These are phyloP conservation scores for Anisognathus igniventris DNA, from an alignment of 2,797 vertebrate genomes.

Conservation along the genomic window DNA sequence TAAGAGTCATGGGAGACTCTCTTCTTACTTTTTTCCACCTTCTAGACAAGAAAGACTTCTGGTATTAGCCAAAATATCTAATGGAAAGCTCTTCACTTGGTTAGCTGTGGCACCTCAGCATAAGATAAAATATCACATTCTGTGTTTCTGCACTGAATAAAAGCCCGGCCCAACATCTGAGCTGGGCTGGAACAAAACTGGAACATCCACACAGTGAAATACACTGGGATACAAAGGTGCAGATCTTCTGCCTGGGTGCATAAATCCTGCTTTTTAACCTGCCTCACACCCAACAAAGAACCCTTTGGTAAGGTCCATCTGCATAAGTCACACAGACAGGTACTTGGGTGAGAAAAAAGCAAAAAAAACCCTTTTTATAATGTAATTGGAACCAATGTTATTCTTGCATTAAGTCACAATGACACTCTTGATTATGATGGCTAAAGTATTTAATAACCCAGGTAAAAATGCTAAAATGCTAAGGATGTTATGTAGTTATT, in stretches of 20 bases:
- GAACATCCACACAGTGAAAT: not conserved
- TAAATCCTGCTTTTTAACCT: not conserved
- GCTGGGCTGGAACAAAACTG: not conserved
- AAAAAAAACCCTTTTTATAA: not conserved
- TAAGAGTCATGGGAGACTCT: not conserved
- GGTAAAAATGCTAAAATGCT: not conserved
- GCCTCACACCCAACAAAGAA: not conserved
- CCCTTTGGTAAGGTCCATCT: not conserved
- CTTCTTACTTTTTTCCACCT: not conserved
- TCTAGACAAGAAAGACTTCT: not conserved
- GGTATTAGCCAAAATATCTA: not conserved
- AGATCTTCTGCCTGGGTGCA: not conserved
- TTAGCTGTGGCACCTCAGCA: not conserved
- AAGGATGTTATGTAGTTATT: not conserved
- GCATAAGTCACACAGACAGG: accelerated
- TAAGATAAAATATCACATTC: not conserved
- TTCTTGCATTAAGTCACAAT: not conserved
- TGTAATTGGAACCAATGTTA: not conserved
- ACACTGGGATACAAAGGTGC: not conserved
- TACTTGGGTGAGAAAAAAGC: not conserved
- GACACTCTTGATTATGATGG: not conserved
- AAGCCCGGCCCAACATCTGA: not conserved
- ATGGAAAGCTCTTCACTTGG: not conserved
- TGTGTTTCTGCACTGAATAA: not conserved
- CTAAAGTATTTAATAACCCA: not conserved